These are phyloP conservation scores for Hoplostethus mediterraneus DNA, from an alignment of 2,797 vertebrate genomes.

Conservation along the genomic window DNA sequence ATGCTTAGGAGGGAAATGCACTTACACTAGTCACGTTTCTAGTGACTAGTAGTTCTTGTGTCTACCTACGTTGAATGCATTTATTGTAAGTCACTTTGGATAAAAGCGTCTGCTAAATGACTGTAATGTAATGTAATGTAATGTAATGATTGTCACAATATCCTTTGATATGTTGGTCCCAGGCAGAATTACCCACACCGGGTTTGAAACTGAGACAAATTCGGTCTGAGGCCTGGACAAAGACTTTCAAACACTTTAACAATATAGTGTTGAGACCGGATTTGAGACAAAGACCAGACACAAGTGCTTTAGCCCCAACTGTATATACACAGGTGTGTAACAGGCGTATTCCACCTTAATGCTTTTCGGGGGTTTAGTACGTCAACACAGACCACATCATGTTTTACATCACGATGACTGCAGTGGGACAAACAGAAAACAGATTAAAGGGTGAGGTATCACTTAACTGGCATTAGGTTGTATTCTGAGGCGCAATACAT, in stretches of 20 bases:
- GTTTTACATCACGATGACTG: slow-evolving; percentile 39
- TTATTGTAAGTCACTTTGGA: too few species aligned
- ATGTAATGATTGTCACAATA: slow-evolving; percentile 1
- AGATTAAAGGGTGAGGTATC: slow-evolving; percentile 48
- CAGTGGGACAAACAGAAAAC: slow-evolving; percentile 30
- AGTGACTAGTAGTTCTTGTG: too few species aligned
- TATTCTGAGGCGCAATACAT: slow-evolving; percentile 1
- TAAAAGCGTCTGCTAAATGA: too few species aligned
- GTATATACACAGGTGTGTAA: slow-evolving; percentile 22
- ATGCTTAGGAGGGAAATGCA: too few species aligned
- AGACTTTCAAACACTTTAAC: neutral
- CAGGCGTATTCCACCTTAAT: slow-evolving; percentile 19
- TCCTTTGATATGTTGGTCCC: neutral
- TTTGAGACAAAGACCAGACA: neutral
- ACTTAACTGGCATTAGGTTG: slow-evolving; percentile 3
- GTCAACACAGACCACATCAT: slow-evolving; percentile 23
- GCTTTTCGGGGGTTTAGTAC: slow-evolving; percentile 22
- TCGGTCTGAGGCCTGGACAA: neutral
- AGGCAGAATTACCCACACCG: neutral
- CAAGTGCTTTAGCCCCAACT: slow-evolving; percentile 7
- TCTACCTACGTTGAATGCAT: too few species aligned
- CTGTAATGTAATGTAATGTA: too few species aligned
- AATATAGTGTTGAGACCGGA: neutral
- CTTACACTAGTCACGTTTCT: too few species aligned
- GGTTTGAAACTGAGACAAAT: neutral